Conservation (phyloP, 2,888 invertebrate species). For the Polyommatus iphigenia region DNA sequence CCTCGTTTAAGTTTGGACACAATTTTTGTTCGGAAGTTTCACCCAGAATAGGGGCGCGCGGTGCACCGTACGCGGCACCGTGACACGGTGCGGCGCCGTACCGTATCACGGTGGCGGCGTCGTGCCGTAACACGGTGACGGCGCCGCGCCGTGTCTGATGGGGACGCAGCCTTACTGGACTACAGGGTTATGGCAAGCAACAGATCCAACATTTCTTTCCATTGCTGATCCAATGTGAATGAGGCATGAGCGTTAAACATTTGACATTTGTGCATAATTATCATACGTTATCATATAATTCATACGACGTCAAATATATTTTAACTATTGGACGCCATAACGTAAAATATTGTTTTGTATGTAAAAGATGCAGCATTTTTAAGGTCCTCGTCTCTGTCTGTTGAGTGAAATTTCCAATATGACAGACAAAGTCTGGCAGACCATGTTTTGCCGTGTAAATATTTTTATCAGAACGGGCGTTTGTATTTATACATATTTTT, state of each 20-base stretch:
- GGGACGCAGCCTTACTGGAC: too few relatives aligned
- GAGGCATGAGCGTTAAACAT: neutral
- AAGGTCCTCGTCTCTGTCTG: neutral
- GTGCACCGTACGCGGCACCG: too few relatives aligned
- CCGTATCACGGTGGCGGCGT: too few relatives aligned
- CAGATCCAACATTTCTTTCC: neutral
- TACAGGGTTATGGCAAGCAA: neutral
- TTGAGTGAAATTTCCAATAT: neutral
- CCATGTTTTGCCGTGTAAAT: neutral
- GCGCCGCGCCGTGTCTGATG: too few relatives aligned
- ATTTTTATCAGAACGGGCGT: neutral
- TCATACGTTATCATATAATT: neutral
- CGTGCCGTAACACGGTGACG: too few relatives aligned
- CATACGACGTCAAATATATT: neutral
- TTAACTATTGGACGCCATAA: too few relatives aligned
- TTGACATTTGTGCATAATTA: neutral
- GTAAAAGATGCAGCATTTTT: neutral
- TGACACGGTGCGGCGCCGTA: too few relatives aligned
- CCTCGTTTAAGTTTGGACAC: too few relatives aligned
- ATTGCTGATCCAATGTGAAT: neutral
- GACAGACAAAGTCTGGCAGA: neutral
- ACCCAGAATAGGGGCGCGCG: too few relatives aligned
- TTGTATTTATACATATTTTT: neutral
- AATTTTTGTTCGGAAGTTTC: too few relatives aligned
- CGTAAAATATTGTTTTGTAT: too few relatives aligned